Percentiles rank a stretch among this genome's conserved stretches.
Evolutionary conservation across 2,797 vertebrate species (phyloP).

Genomic region (Lutjanus argentimaculatus): DNA sequence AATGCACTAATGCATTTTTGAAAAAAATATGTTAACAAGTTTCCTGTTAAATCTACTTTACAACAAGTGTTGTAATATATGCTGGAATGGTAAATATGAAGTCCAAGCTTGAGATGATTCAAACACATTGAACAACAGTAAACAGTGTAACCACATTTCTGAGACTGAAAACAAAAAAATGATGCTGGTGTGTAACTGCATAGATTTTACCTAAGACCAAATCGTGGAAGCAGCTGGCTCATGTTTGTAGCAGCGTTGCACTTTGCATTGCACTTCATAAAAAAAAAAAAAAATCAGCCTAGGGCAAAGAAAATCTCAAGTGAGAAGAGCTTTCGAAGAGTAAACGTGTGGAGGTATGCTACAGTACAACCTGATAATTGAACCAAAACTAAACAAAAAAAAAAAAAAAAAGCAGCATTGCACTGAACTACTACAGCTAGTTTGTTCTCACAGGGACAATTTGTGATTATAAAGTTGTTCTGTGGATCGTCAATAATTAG

Average conservation of each 20-base stretch:
- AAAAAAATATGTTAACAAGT: constrained; percentile 18
- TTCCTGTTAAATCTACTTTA: background rate
- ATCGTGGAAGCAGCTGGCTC: constrained; percentile 15
- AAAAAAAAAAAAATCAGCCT: constrained; percentile 18
- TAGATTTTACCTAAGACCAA: constrained; percentile 32
- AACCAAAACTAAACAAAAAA: constrained; percentile 1
- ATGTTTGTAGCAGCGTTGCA: constrained; percentile 40
- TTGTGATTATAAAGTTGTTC: constrained; percentile 16
- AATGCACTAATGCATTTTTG: constrained; percentile 14
- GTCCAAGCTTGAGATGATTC: constrained; percentile 32
- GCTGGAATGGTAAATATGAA: constrained; percentile 8
- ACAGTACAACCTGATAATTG: constrained; percentile 18
- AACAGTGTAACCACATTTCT: constrained; percentile 11
- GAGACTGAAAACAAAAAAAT: constrained; percentile 3
- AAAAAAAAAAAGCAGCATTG: constrained; percentile 22
- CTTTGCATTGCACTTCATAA: constrained; percentile 54
- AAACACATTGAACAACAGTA: constrained; percentile 34
- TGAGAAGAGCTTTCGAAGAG: constrained; percentile 28
- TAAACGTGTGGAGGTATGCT: constrained; percentile 43
- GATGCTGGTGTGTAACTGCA: constrained; percentile 42
- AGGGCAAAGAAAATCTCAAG: constrained; percentile 29
- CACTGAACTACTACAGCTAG: constrained; percentile 15
- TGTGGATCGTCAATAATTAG: constrained; percentile 25
- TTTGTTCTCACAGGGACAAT: constrained; percentile 25
- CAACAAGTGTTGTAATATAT: background rate